Percentiles rank a stretch among this genome's conserved stretches.
Evolutionary conservation across 2,113 vertebrate genomes (phyloP).

Genomic region (Lutjanus erythropterus): DNA sequence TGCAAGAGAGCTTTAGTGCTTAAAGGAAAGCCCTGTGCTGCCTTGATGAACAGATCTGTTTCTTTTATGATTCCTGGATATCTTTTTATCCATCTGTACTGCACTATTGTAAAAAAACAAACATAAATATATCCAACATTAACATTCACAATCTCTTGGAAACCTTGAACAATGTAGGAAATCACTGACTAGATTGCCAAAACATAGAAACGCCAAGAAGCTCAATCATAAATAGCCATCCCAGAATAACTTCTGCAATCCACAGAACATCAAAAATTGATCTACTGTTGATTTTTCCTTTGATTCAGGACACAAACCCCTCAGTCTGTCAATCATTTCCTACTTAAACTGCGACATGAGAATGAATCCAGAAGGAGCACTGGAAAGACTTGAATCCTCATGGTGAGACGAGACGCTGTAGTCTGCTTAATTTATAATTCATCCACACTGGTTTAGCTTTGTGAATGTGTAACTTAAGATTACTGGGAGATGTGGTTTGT

Average conservation of each 20-base stretch:
- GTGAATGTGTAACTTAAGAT: slow-evolving; percentile 50
- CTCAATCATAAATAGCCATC: not conserved
- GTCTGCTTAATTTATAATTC: slow-evolving; percentile 31
- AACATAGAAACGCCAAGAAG: not conserved
- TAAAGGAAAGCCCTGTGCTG: not conserved
- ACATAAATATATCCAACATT: no score
- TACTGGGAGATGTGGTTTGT: not conserved
- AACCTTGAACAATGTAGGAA: not conserved
- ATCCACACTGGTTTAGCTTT: slow-evolving; percentile 14
- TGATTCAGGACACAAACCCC: not conserved
- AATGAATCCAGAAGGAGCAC: slow-evolving; percentile 12
- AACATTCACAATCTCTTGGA: no score
- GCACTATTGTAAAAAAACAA: no score
- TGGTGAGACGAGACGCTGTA: not conserved
- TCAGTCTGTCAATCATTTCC: slow-evolving; percentile 21
- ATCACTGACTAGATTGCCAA: not conserved
- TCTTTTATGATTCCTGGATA: no score
- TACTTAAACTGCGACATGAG: slow-evolving; percentile 1
- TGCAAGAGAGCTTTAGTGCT: not conserved
- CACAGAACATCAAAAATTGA: slow-evolving; percentile 13
- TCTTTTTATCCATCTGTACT: not conserved
- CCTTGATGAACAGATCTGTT: not conserved
- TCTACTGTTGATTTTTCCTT: not conserved
- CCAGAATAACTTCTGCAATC: not conserved
- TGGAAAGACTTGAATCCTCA: slow-evolving; percentile 10